A percentile compares a stretch with the other conserved stretches of the same genome.
Conservation (phyloP, 2,888 invertebrate species). For the Phyto melanocephala region DNA sequence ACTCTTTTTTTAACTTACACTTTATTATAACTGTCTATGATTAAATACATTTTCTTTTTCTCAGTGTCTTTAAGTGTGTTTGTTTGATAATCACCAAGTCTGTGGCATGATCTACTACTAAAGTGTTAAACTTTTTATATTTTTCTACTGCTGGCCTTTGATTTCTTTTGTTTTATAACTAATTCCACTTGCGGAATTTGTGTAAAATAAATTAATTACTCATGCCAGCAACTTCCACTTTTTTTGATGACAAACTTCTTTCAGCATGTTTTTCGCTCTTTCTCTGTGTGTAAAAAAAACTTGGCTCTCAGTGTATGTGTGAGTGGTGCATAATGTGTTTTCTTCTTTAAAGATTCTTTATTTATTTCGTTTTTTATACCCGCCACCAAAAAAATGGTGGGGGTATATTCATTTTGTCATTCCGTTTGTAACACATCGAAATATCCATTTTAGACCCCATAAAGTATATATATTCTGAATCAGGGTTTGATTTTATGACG, state of each 20-base stretch:
- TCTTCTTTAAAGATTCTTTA: slow-evolving; percentile 21
- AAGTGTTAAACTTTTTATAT: background rate
- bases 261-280: slow-evolving; percentile 49
- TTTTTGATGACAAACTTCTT: slow-evolving; percentile 21
- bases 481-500: no score
- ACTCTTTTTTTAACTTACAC: slow-evolving; percentile 23
- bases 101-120: slow-evolving; percentile 37
- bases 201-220: slow-evolving; percentile 23
- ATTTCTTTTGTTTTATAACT: slow-evolving; percentile 44
- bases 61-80: slow-evolving; percentile 19
- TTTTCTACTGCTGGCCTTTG: background rate
- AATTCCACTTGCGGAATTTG: slow-evolving; percentile 25
- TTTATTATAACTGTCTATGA: slow-evolving; percentile 13
- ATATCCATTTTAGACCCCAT: no score
- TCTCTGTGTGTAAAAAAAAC: slow-evolving; percentile 24
- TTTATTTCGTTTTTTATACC: no score
- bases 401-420: no score
- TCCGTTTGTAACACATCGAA: no score
- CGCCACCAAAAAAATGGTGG: no score
- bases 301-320: slow-evolving; percentile 48
- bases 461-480: no score
- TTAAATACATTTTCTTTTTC: background rate
- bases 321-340: slow-evolving; percentile 50
- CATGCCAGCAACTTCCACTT: background rate
- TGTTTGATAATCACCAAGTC: slow-evolving; percentile 32